Evolutionary conservation across 2,888 invertebrate genomes (phyloP), one percentile per base, ranked within the genome.

Genomic region (Gastrophysa polygoni): DNA sequence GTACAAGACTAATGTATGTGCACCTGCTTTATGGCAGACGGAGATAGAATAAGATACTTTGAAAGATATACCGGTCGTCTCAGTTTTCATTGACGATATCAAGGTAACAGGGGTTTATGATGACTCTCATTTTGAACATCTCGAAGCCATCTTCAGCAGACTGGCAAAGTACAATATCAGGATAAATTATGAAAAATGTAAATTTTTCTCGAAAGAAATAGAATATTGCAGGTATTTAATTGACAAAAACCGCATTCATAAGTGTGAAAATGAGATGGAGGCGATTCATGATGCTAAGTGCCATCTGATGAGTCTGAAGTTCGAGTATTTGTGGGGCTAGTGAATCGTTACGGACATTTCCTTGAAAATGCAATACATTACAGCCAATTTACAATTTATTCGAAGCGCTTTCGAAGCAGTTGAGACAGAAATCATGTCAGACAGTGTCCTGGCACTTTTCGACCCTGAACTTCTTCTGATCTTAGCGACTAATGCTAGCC

Each of bases 21-120:
- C 17, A 10, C 28, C 8, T 16, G 14, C 28, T n/a, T 16, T 29
- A 24, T 49, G 2, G 61, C 69, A 68, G 57, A 34, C 61, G 8
- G 32, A 55, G 55, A 75, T 79, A 57, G 73, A 78, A 24, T n/a
- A n/a, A 58, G 68, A 71, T 38, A 43, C 74, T 21, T 21, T 49
- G 10, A 20, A 63, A 48, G 77, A 73, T 17, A 67, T 76, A 1
- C 67, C 71, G 2, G 71, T 69, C 1, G 71, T 72, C 18, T 72
- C 64, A 16, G 70, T 69, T 64, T 80, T 72, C 63, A 57, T 75
- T 14, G 77, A 78, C 55, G 78, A 77, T 43, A 71, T 77, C 43
- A 63, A 75, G 16, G 68, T 78, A 3, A 75, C 73, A 11, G 73
- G 73, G 1, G 59, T 65, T 18, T 62, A 59, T 17, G 59, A 63